phyloP scores from a whole-genome alignment of 1,140 invertebrate species.

The Prorops nasuta region DNA sequence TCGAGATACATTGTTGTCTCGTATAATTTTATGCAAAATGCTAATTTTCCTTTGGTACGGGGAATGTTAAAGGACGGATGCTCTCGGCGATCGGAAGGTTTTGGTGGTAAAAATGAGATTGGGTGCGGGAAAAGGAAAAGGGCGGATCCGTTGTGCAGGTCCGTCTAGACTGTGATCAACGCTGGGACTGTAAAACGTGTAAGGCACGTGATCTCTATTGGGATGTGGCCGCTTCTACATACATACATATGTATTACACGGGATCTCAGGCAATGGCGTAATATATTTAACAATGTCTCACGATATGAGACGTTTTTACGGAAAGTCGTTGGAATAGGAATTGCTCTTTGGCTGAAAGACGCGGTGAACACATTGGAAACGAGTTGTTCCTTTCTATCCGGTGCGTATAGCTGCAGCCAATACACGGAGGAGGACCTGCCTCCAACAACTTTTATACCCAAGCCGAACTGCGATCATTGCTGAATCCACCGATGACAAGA shows the following conservation, averaged over 20 bases:
- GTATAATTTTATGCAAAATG: no score
- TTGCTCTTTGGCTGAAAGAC: conserved; percentile 35
- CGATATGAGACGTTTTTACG: conserved; percentile 42
- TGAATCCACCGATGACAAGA: conserved; percentile 10
- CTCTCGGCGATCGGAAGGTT: conserved; percentile 1
- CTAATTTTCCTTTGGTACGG: no score
- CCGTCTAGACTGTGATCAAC: conserved; percentile 31
- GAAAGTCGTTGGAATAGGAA: conserved; percentile 52
- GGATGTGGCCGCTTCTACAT: conserved; percentile 2
- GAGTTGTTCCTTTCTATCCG: conserved; percentile 25
- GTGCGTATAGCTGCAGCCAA: conserved; percentile 5
- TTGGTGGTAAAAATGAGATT: no score
- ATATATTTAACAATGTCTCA: conserved; percentile 44
- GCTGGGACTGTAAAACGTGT: conserved; percentile 23
- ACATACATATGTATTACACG: conserved; percentile 31
- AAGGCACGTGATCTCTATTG: conserved; percentile 30
- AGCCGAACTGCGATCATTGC: conserved; percentile 23
- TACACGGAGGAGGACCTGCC: neutral
- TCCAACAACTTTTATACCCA: conserved; percentile 30
- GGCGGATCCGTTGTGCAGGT: no score
- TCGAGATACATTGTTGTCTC: no score
- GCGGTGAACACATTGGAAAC: conserved; percentile 31
- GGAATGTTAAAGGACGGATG: no score
- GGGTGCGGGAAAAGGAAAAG: neutral
- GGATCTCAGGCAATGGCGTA: conserved; percentile 23